Base-by-base conservation (phyloP, 2,113 vertebrate species). In the Corydoras maculifer region DNA sequence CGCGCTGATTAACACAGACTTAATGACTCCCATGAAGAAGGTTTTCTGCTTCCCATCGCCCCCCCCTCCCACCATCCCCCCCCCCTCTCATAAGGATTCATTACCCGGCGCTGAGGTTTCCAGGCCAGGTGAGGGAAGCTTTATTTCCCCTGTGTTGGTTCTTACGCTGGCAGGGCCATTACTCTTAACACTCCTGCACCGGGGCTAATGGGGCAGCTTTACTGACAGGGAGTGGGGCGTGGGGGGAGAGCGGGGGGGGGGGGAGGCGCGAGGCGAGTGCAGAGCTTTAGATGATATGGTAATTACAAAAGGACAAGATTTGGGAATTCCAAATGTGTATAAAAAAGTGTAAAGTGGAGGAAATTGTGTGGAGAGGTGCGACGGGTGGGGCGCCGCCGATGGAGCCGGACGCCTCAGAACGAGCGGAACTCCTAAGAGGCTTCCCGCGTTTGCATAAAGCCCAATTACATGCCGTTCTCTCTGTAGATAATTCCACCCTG, bases 131-230 rank as follows among this genome's bases (percentile, higher is more conserved):
- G 58, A 73, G 69, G 75, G 76, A 74, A 75, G 65, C 72, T 65
- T 79, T 79, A 81, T 81, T 83, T 83, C 82, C 78, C 78, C 64
- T 81, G 78, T 78, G 79, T 73, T 81, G 75, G 69, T 68, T 72
- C 70, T 76, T 67, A 61, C 75, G 69, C 65, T 73, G 76, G 78
- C 78, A 79, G 77, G 78, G 72, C 76, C 78, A 80, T 83, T 80
- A 80, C 78, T 83, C 78, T 77, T 81, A 77, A 79, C 73, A 72
- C 80, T 77, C 73, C 62, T 68, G 73, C 50, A 58, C 66, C 72
- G 74, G 75, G 75, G 75, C 65, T 75, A 77, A 78, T 78, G 76
- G 78, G 75, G 80, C 71, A 77, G 70, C 74, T 77, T 68, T 78
- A 75, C 68, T 76, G 73, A 77, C 66, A 78, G 79, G 69, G 75